Percentiles rank a stretch among this genome's conserved stretches.
Evolutionary conservation across 2,113 vertebrate genomes (phyloP).

Genomic region (Aythya baeri): DNA sequence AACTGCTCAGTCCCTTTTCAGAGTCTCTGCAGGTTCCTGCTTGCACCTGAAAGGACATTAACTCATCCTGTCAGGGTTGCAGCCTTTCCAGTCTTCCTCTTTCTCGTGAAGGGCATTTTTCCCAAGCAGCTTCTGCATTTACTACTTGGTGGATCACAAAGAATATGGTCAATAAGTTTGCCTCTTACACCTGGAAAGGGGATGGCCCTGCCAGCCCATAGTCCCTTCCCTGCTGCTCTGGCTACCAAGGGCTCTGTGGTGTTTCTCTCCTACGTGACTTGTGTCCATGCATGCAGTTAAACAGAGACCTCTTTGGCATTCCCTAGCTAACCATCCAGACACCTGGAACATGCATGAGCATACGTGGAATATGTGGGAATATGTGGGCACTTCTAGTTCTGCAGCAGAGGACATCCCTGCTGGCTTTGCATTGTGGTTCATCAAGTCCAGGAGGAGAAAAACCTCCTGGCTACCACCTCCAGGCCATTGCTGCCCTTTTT

Average conservation of each 20-base stretch:
- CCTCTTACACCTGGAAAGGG: not conserved
- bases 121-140: not conserved
- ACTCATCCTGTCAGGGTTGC: not conserved
- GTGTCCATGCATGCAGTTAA: not conserved
- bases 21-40: not conserved
- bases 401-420: accelerated
- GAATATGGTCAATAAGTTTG: accelerated
- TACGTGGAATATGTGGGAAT: not conserved
- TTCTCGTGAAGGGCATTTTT: not conserved
- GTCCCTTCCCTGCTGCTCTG: not conserved
- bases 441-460: not conserved
- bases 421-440: not conserved
- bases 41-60: not conserved
- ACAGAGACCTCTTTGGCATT: not conserved
- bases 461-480: not conserved
- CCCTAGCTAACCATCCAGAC: not conserved
- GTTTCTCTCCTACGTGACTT: not conserved
- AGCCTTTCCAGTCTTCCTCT: not conserved
- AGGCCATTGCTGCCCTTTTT: too few species aligned
- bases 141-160: not conserved
- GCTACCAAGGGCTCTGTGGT: not conserved
- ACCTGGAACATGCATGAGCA: not conserved
- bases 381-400: not conserved
- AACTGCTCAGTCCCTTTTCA: not conserved
- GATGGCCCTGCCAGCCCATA: not conserved